Base-by-base conservation (phyloP, 2,797 vertebrate genomes). In the Crocidura indochinensis region DNA sequence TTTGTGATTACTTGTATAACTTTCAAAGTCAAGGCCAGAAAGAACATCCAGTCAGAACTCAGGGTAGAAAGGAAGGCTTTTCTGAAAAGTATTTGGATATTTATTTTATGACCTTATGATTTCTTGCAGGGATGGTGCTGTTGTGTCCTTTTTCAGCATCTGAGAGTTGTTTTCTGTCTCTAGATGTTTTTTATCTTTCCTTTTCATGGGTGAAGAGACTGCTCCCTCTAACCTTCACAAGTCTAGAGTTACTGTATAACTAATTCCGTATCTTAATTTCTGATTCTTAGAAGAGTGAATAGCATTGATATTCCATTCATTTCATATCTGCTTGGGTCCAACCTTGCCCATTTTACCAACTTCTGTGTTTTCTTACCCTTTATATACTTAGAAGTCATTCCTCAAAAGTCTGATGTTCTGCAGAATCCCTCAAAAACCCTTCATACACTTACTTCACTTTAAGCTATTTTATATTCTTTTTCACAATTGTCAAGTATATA, bases 91-190 rank as follows among this genome's bases (percentile, higher is more conserved):
- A 8, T 20, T n/a, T 24, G 22, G 15, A 49, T n/a, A 12, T 3
- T 22, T 1, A 10, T 38, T n/a, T 14, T 0, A 0, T 8, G 2
- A 1, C 24, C 14, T 27, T 49, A 2, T 53, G 44, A 8, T 71
- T 31, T 80, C 24, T 71, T 62, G 8, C 4, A n/a, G 8, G 0
- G 1, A 31, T 14, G 10, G 10, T 31, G 2, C 27, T 29, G 3
- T 7, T 46, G 2, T 75, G 44, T 46, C 11, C 0, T 26, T n/a
- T 73, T 56, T 53, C 14, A 76, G 65, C 44, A 5, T 20, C 38
- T 87, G 29, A 29, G 12, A 10, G 4, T 69, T 24, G 17, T 22
- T 84, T 60, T 68, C 56, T 53, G 29, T 68, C 1, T 38, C 0
- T n/a, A 47, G 51, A 44, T 4, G 12, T 10, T 62, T 68, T 65